Evolutionary conservation across 1,140 invertebrate genomes (phyloP), one percentile per base, ranked within the genome.

Genomic region (Episyrphus balteatus): DNA sequence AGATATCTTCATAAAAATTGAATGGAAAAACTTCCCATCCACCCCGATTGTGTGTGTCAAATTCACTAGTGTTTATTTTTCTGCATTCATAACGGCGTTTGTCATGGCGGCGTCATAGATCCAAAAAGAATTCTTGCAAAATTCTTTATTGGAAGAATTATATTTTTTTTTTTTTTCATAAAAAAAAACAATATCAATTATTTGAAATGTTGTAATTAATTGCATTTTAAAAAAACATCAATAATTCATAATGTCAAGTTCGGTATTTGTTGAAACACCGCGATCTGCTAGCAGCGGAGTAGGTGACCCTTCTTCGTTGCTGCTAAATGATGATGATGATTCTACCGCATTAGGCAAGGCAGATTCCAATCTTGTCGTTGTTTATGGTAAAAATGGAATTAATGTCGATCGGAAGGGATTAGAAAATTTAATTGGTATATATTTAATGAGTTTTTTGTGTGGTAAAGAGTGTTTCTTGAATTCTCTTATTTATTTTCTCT

Each of bases 381-480:
- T 85, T 58, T 79, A 83, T 58, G 80, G 80, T 58, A 81, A 84
- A 66, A 81, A 83, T 73, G 81, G 80, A 36, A 72, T 84, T 49
- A 80, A 79, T 38, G 77, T 84, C 19, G 83, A 85, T 66, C 75
- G 81, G 59, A 76, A 79, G 50, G 77, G 80, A 56, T 70, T 85
- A 32, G 79, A 81, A 51, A 82, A 77, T 54, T 70, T 84, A 38
- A 77, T 84, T 70, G 76, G 82, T 84, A 70, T 75, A 50, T 17
- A 15, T 51, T 73, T n/a, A 70, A 72, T 53, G 72, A 70, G 52
- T 68, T 73, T 41, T n/a, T n/a, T n/a, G n/a, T n/a, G n/a, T n/a
- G n/a, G n/a, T n/a, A 60, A 72, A 40, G 44, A 53, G n/a, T n/a
- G n/a, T n/a, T 36, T 36, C 14, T 12, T 36, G 34, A 36, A n/a